Evolutionary conservation across 2,888 invertebrate genomes (phyloP).

Genomic region (Meloe dianella): DNA sequence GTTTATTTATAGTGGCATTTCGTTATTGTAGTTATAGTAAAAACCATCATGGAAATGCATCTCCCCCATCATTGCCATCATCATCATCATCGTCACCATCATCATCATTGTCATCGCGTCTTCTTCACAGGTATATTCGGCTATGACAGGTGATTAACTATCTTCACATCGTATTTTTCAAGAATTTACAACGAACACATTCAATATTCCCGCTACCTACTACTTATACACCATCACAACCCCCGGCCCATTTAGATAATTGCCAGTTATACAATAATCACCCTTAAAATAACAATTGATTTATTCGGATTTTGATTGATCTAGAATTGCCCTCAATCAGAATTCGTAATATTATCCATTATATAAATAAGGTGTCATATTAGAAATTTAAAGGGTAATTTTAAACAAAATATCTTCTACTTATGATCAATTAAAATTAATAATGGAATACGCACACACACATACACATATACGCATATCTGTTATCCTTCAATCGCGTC

Average conservation of each 20-base stretch:
- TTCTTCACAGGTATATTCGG: neutral
- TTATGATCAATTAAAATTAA: constrained; percentile 1
- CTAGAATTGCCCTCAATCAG: constrained; percentile 20
- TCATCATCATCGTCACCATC: neutral
- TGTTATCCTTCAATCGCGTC: neutral
- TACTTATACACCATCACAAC: neutral
- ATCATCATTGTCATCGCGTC: neutral
- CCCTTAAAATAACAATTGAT: neutral
- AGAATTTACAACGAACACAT: neutral
- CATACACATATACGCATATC: neutral
- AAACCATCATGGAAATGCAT: neutral
- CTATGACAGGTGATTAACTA: constrained; percentile 3
- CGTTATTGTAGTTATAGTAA: neutral
- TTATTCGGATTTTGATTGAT: constrained; percentile 28
- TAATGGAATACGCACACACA: neutral
- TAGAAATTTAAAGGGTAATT: neutral
- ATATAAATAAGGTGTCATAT: constrained; percentile 18
- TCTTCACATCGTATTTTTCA: neutral
- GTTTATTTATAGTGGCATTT: neutral
- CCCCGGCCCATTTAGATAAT: neutral
- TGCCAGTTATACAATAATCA: neutral
- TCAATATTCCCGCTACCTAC: neutral
- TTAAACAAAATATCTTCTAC: neutral
- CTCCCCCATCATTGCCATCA: neutral
- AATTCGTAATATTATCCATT: too few species aligned